These are phyloP conservation scores for Callipepla squamata DNA, from an alignment of 2,113 vertebrate species.

Conservation along the genomic window DNA sequence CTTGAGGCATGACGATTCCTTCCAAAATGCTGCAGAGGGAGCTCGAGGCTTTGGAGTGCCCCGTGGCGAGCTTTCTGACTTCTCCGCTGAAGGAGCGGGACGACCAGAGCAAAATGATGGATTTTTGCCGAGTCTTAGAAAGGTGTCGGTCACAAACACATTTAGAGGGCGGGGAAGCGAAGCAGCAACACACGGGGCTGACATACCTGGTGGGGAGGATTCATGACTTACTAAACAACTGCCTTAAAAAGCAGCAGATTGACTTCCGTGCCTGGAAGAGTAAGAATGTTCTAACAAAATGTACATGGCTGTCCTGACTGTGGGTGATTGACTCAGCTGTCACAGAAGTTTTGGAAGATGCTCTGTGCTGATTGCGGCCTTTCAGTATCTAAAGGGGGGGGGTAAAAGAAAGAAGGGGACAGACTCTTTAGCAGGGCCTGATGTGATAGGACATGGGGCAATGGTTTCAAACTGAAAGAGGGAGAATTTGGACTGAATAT, in stretches of 20 bases:
- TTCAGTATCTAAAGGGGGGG: no score
- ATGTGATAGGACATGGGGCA: no score
- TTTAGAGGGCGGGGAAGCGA: neutral
- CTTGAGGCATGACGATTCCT: neutral
- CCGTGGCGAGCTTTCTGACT: neutral
- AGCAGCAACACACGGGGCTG: fast-evolving
- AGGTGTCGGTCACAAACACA: neutral
- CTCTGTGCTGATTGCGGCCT: neutral
- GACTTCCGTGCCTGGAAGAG: fast-evolving
- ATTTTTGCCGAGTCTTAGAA: neutral
- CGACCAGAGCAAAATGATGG: fast-evolving
- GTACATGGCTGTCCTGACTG: neutral
- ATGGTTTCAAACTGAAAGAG: no score
- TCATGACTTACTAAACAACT: neutral
- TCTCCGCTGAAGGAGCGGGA: neutral
- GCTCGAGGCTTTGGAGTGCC: constrained; percentile 52
- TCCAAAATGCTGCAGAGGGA: constrained; percentile 57
- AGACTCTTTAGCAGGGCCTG: no score
- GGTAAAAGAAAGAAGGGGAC: no score
- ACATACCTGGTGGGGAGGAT: neutral
- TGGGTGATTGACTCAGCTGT: neutral
- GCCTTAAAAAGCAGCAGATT: neutral
- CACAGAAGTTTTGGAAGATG: neutral
- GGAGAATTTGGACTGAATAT: no score
- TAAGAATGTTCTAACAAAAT: neutral